Base-by-base conservation (phyloP, 1,140 invertebrate genomes). In the Gerris buenoi region DNA sequence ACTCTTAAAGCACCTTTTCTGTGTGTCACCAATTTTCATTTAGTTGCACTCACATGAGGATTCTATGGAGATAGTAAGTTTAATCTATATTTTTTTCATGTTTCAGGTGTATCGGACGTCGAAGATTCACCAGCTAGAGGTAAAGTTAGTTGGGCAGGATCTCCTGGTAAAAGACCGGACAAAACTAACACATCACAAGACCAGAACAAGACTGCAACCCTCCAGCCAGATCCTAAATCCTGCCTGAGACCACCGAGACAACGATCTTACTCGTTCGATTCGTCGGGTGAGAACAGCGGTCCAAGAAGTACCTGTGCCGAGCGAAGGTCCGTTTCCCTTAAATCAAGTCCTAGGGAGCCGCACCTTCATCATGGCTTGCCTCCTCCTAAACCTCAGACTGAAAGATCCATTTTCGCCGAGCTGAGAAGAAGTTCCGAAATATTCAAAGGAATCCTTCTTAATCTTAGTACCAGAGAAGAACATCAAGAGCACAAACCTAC, bases 361-460 rank as follows among this genome's bases (percentile, higher is more conserved):
- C 64, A 65, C 70, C 29, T 63, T 70, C 18, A 71, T 68, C 33
- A 46, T 46, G 33, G 33, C 18, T 69, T 71, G 72, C 27, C 70
- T 71, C 29, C 71, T 71, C 25, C 69, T 71, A 62, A 65, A 72
- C 27, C 71, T 67, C 64, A 68, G 67, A 23, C 67, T n/a, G 73
- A 75, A 57, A 69, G 73, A 25, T 72, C 73, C 64, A 76, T 79
- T 25, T 77, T 79, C 71, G 74, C 76, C 18, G 77, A 79, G 66
- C 71, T 79, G 58, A 68, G 78, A 5, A 71, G 77, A 29, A 78
- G 77, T 62, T 77, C 76, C 33, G 78, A 79, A 68, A 77, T 79
- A 23, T 78, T 79, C 68, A 74, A 77, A 29, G 76, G 76, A 60
- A 79, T 79, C 59, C 67, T 79, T 0, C 69, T 79, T 14, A 79